phyloP scores from a whole-genome alignment of 2,888 invertebrate genomes.

The Tridacna gigas region DNA sequence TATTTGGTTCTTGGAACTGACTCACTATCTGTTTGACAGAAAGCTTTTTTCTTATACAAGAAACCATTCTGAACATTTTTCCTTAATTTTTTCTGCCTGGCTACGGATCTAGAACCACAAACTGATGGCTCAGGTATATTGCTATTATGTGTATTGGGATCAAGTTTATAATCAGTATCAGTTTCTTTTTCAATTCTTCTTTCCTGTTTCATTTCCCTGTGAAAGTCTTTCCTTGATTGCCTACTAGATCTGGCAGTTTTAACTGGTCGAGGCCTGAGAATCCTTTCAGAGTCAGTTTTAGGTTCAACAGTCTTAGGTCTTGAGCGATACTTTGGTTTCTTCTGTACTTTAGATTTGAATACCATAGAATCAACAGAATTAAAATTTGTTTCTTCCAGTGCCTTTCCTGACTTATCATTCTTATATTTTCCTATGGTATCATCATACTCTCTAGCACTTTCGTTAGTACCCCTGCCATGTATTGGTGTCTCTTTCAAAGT shows the following conservation, averaged over 20 bases:
- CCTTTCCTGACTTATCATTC: neutral
- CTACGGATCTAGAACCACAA: neutral
- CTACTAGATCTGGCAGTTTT: neutral
- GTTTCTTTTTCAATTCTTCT: no score
- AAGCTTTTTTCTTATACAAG: neutral
- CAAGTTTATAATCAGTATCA: no score
- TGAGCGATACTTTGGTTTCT: neutral
- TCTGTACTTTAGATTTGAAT: no score
- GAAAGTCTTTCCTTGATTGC: neutral
- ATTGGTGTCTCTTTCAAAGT: no score
- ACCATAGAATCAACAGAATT: no score
- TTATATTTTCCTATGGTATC: no score
- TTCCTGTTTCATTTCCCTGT: neutral
- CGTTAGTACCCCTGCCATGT: no score
- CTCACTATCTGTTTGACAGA: neutral
- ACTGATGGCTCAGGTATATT: neutral
- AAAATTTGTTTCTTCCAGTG: neutral
- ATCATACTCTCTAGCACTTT: no score
- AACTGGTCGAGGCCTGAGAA: neutral
- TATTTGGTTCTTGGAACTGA: neutral
- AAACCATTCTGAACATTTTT: neutral
- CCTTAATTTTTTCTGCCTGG: slow-evolving; percentile 6
- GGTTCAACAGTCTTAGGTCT: neutral
- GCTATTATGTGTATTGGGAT: neutral
- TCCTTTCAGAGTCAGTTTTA: neutral